Evolutionary conservation across 2,113 vertebrate genomes (phyloP).

Genomic region (Bothrops jararaca): DNA sequence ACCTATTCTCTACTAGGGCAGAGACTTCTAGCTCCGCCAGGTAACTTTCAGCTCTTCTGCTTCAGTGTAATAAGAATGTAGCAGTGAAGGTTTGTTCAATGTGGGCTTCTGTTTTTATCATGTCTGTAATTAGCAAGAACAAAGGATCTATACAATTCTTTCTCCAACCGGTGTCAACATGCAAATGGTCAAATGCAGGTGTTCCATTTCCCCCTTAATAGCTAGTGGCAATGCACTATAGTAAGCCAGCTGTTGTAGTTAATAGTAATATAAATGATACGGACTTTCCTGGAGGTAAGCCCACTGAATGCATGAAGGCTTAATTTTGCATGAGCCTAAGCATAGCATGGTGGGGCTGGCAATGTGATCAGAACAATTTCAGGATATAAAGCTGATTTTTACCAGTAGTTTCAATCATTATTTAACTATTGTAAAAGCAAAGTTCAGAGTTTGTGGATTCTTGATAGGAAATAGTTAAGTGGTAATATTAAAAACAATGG

Average conservation of each 20-base stretch:
- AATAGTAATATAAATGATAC: not conserved
- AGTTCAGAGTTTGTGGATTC: not conserved
- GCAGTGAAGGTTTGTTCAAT: not conserved
- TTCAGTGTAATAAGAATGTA: not conserved
- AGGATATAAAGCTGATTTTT: not conserved
- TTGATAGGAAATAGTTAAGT: not conserved
- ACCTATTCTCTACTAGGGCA: not conserved
- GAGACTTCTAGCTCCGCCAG: not conserved
- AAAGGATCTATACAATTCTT: not conserved
- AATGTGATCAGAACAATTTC: not conserved
- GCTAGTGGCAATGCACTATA: not conserved
- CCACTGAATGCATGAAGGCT: not conserved
- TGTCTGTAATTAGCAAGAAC: fast-evolving
- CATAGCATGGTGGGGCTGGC: not conserved
- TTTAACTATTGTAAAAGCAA: not conserved
- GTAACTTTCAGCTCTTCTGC: not conserved
- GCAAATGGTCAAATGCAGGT: not conserved
- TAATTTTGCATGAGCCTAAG: not conserved
- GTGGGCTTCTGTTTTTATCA: not conserved
- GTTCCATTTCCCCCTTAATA: not conserved
- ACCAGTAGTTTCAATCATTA: not conserved
- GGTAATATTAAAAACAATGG: not conserved
- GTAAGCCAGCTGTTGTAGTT: not conserved
- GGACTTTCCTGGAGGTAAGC: not conserved
- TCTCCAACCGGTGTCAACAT: too few relatives aligned